A percentile compares a stretch with the other conserved stretches of the same genome.
phyloP scores from a whole-genome alignment of 2,113 vertebrate genomes.

The Oryzias javanicus region DNA sequence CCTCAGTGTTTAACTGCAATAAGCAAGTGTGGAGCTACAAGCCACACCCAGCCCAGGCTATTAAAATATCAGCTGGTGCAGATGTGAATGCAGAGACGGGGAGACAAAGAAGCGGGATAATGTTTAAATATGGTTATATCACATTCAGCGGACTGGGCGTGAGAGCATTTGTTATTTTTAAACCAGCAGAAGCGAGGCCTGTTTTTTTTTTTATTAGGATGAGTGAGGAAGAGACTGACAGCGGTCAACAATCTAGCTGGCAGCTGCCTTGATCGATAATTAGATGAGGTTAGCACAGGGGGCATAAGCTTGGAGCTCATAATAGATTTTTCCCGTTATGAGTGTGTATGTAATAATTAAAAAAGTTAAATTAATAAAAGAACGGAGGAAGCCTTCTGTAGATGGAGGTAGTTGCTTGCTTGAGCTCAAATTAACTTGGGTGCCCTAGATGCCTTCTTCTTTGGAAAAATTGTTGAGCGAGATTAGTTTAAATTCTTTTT shows the following conservation, averaged over 20 bases:
- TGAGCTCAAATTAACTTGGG: background rate
- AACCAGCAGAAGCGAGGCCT: background rate
- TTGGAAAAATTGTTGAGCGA: background rate
- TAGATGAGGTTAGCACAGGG: slow-evolving; percentile 28
- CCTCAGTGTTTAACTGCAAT: slow-evolving; percentile 48
- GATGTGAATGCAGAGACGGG: slow-evolving; percentile 35
- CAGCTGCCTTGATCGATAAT: slow-evolving; percentile 49
- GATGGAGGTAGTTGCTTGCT: slow-evolving; percentile 4
- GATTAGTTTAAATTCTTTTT: slow-evolving; percentile 9
- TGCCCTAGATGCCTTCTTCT: background rate
- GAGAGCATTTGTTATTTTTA: background rate
- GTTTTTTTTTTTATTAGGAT: background rate
- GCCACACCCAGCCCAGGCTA: slow-evolving; percentile 62
- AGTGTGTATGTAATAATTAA: slow-evolving; percentile 14
- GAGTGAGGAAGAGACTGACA: slow-evolving; percentile 23
- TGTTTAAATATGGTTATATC: slow-evolving; percentile 29
- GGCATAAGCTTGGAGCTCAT: slow-evolving; percentile 33
- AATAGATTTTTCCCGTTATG: slow-evolving; percentile 35
- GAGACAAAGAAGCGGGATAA: slow-evolving; percentile 21
- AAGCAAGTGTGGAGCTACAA: slow-evolving; percentile 49
- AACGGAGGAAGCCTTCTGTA: slow-evolving; percentile 4
- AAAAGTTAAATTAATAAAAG: slow-evolving; percentile 28
- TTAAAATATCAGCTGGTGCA: slow-evolving; percentile 61
- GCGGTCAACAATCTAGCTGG: slow-evolving; percentile 29
- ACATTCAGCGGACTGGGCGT: slow-evolving; percentile 5